Evolutionary conservation across 2,113 vertebrate genomes (phyloP).

Genomic region (Daphoenositta chrysoptera): DNA sequence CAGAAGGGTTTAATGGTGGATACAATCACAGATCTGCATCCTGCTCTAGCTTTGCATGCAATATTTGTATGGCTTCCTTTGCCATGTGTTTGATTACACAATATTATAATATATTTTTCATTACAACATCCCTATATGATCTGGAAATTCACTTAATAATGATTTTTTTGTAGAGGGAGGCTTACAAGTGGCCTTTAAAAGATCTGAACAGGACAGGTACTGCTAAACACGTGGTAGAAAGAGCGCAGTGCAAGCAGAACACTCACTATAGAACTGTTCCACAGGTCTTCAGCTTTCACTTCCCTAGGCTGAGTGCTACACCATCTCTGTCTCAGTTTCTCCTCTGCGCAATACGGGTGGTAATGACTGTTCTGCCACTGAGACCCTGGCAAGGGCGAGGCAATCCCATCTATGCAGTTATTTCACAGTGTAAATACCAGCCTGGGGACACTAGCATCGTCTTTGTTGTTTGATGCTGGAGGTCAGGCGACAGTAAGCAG

Average conservation of each 20-base stretch:
- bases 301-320: background rate
- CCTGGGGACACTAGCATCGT: background rate
- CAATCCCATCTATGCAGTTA: fast-evolving
- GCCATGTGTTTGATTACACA: background rate
- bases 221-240: background rate
- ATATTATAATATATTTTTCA: background rate
- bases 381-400: background rate
- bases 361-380: background rate
- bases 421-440: background rate
- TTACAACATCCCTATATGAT: background rate
- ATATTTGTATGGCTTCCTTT: background rate
- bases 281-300: background rate
- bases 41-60: background rate
- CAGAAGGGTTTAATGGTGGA: background rate
- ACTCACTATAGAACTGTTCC: background rate
- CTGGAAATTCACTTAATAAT: background rate
- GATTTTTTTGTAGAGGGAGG: background rate
- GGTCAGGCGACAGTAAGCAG: background rate
- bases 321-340: background rate
- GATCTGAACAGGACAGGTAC: background rate
- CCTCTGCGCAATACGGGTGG: background rate
- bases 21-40: background rate
- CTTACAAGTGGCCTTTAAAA: background rate
- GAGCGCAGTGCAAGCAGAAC: background rate
- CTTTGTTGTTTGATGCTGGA: background rate